Percentiles rank a stretch among this genome's conserved stretches.
phyloP scores from a whole-genome alignment of 2,113 vertebrate genomes.

The Oreochromis niloticus region DNA sequence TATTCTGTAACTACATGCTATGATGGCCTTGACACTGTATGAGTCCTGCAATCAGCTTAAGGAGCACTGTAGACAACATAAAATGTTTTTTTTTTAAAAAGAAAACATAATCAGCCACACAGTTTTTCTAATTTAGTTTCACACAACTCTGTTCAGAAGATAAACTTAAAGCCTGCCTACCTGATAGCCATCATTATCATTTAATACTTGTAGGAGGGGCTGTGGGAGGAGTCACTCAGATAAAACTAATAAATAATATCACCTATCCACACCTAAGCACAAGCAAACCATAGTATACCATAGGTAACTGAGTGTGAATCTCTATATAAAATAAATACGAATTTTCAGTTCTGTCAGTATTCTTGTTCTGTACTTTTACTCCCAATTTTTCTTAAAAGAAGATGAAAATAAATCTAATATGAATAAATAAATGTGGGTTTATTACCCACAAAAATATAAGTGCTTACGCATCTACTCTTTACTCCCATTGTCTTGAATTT shows the following conservation, averaged over 20 bases:
- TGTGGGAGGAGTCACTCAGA: slow-evolving; percentile 48
- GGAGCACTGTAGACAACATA: background rate
- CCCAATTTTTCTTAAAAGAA: background rate
- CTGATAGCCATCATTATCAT: background rate
- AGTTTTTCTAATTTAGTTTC: background rate
- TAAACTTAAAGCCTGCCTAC: slow-evolving; percentile 8
- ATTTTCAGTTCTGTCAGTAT: background rate
- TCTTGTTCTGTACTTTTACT: background rate
- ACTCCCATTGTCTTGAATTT: background rate
- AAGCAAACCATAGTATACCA: background rate
- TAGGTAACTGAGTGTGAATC: background rate
- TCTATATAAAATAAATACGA: background rate
- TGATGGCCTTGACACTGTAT: background rate
- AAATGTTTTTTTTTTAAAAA: background rate
- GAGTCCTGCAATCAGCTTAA: background rate
- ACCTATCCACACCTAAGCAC: background rate
- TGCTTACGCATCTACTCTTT: background rate
- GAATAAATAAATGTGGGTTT: background rate
- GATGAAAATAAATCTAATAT: background rate
- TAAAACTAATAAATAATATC: slow-evolving; percentile 6
- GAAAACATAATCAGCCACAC: background rate
- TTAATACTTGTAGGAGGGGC: slow-evolving; percentile 21
- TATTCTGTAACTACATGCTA: background rate
- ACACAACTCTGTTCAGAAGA: background rate
- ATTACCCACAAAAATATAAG: background rate